Conservation (phyloP, 2,797 vertebrate species). For the Phataginus tricuspis region DNA sequence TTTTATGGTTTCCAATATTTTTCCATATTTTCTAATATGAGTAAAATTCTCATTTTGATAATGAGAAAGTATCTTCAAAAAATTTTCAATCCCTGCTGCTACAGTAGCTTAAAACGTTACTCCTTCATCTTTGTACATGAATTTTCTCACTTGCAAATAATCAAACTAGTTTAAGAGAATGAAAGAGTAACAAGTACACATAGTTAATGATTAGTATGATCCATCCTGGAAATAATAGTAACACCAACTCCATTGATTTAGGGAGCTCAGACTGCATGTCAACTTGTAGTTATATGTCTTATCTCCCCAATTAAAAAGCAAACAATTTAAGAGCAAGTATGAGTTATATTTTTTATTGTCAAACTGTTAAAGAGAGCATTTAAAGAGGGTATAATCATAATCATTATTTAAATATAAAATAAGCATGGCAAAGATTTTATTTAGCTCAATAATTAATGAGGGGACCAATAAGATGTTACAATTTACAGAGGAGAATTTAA, state of each 20-base stretch:
- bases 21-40: constrained; percentile 7
- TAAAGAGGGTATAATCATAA: constrained; percentile 8
- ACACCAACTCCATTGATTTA: background rate
- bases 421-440: constrained; percentile 37
- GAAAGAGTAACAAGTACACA: background rate
- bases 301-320: constrained; percentile 21
- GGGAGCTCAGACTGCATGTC: background rate
- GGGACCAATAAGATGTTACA: background rate
- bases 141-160: constrained; percentile 26
- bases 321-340: constrained; percentile 27
- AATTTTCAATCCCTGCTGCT: background rate
- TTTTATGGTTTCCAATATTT: background rate
- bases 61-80: background rate
- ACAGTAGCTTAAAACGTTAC: background rate
- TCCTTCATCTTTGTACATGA: background rate
- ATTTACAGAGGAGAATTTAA: background rate
- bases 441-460: constrained; percentile 38
- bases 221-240: background rate
- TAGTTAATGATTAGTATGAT: constrained; percentile 17
- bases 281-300: background rate
- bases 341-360: constrained; percentile 23
- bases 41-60: constrained; percentile 6
- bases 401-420: constrained; percentile 45
- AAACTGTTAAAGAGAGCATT: constrained; percentile 34
- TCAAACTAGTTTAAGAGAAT: background rate